phyloP scores from a whole-genome alignment of 2,888 invertebrate species.

The Glaucopsyche alexis region DNA sequence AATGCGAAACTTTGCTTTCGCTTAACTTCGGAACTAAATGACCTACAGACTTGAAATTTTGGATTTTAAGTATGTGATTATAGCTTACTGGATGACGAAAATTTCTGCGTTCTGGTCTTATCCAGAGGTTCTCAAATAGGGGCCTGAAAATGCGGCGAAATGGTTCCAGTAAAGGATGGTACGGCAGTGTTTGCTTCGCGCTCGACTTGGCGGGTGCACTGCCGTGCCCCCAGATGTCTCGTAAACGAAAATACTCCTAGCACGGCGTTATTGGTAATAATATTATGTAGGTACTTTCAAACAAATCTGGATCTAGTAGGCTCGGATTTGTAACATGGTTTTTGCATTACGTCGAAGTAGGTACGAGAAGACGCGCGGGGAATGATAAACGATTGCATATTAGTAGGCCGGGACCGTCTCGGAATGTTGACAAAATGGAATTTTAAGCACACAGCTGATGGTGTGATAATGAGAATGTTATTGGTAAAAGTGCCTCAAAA shows the following conservation, averaged over 20 bases:
- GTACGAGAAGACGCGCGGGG: slow-evolving; percentile 1
- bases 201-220: too few relatives aligned
- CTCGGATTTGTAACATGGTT: slow-evolving; percentile 21
- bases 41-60: too few relatives aligned
- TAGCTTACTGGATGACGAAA: too few relatives aligned
- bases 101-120: too few relatives aligned
- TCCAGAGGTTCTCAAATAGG: too few relatives aligned
- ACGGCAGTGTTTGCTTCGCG: too few relatives aligned
- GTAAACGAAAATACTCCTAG: neutral
- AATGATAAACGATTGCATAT: slow-evolving; percentile 25
- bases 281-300: neutral
- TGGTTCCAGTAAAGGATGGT: too few relatives aligned
- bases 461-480: slow-evolving; percentile 42
- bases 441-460: slow-evolving; percentile 44
- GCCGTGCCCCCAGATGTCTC: too few relatives aligned
- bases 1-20: too few relatives aligned
- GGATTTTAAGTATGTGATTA: too few relatives aligned
- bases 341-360: slow-evolving; percentile 21
- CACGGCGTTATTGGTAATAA: neutral
- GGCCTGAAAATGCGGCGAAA: too few relatives aligned
- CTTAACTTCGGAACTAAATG: too few relatives aligned
- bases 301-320: slow-evolving; percentile 13
- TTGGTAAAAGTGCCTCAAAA: neutral
- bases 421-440: slow-evolving; percentile 4
- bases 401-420: slow-evolving; percentile 12